phyloP scores from a whole-genome alignment of 2,888 invertebrate species.

The Pheosia tremula region DNA sequence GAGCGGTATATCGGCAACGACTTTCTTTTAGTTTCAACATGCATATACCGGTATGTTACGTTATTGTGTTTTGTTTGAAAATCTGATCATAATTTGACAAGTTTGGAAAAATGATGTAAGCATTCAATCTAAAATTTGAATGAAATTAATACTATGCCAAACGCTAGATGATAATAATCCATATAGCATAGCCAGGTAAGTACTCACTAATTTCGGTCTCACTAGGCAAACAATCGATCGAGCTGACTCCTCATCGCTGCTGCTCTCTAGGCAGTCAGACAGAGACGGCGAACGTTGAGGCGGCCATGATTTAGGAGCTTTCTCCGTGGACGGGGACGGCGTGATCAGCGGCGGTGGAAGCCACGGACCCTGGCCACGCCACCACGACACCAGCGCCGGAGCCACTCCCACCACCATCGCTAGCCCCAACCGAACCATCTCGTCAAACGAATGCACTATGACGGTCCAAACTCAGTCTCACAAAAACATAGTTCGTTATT shows the following conservation, averaged over 20 bases:
- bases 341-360: slow-evolving; percentile 56
- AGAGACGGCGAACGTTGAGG: slow-evolving; percentile 73
- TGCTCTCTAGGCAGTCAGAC: slow-evolving; percentile 78
- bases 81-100: not conserved
- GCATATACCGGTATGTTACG: slow-evolving; percentile 1
- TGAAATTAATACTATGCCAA: not conserved
- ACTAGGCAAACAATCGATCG: slow-evolving; percentile 77
- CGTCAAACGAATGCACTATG: slow-evolving; percentile 22
- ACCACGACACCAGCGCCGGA: slow-evolving; percentile 79
- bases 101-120: not conserved
- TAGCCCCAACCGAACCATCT: slow-evolving; percentile 75
- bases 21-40: not conserved
- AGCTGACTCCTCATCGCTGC: slow-evolving; percentile 77
- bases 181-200: not conserved
- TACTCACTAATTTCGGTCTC: slow-evolving; percentile 77
- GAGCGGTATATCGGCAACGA: slow-evolving; percentile 11
- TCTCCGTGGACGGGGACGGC: slow-evolving; percentile 53
- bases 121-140: not conserved
- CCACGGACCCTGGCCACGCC: slow-evolving; percentile 68
- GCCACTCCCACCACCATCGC: slow-evolving; percentile 83
- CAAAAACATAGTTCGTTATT: slow-evolving; percentile 30
- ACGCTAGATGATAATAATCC: not conserved
- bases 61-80: not conserved
- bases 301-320: slow-evolving; percentile 63
- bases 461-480: slow-evolving; percentile 30